phyloP scores from a whole-genome alignment of 35 echinoderm and acorn worm genomes.

The Lytechinus pictus region DNA sequence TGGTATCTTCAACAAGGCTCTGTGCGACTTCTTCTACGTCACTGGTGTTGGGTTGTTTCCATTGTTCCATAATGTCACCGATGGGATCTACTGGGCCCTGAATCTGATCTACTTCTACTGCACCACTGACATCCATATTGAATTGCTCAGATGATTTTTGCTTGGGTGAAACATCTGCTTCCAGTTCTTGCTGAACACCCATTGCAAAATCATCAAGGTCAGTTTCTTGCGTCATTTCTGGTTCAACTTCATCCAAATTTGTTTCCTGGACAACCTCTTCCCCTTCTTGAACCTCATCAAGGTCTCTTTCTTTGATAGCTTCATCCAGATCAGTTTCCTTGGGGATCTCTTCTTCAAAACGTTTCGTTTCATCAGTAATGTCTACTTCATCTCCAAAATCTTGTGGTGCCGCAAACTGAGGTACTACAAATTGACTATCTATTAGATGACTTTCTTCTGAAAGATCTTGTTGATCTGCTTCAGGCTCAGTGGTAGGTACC shows the following conservation, averaged over 20 bases:
- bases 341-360: neutral
- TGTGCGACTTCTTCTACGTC: neutral
- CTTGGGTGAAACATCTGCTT: neutral
- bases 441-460: neutral
- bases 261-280: slow-evolving; percentile 8
- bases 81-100: neutral
- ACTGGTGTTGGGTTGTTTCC: neutral
- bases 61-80: neutral
- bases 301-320: slow-evolving; percentile 14
- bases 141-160: slow-evolving; percentile 21
- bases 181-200: neutral
- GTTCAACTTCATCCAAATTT: slow-evolving; percentile 25
- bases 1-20: neutral
- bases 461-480: neutral
- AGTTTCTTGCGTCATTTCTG: slow-evolving; percentile 38
- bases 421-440: neutral
- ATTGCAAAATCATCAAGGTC: slow-evolving; percentile 30
- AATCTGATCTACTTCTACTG: slow-evolving; percentile 8
- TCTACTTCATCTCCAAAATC: slow-evolving; percentile 35
- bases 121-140: neutral
- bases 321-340: slow-evolving; percentile 29
- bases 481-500: neutral
- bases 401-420: neutral
- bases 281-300: neutral
- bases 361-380: neutral